Conservation (phyloP, 2,797 vertebrate genomes). For the Pseudopleuronectes americanus region DNA sequence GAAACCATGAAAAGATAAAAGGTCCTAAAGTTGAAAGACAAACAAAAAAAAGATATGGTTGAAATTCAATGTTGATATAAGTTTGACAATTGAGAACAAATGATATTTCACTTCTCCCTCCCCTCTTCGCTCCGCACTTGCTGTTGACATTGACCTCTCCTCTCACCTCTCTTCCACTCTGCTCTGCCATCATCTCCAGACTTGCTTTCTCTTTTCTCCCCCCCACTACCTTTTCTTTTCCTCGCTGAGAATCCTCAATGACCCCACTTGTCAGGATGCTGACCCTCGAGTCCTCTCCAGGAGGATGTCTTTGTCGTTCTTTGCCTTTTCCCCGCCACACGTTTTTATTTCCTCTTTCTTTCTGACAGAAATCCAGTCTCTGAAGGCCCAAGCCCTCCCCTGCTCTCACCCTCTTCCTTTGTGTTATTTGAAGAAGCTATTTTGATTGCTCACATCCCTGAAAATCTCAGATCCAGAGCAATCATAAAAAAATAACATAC, state of each 20-base stretch:
- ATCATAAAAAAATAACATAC: not conserved
- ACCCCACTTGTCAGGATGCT: conserved; percentile 24
- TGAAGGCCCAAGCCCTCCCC: conserved; percentile 2
- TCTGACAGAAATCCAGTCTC: conserved; percentile 38
- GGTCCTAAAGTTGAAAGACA: not conserved
- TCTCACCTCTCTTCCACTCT: conserved; percentile 3
- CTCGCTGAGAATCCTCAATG: conserved; percentile 12
- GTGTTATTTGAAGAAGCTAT: conserved; percentile 1
- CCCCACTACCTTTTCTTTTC: not conserved
- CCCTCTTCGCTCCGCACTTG: not conserved
- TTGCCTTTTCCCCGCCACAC: conserved; percentile 2
- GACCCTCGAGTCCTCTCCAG: conserved; percentile 10
- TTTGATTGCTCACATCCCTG: conserved; percentile 2
- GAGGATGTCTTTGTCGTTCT: conserved; percentile 32
- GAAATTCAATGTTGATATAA: too few relatives aligned
- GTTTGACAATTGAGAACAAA: too few relatives aligned
- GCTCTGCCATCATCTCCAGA: not conserved
- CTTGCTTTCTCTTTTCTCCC: not conserved
- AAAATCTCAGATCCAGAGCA: conserved; percentile 8
- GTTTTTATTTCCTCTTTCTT: conserved; percentile 14
- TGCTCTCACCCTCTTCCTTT: not conserved
- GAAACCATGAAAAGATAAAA: not conserved
- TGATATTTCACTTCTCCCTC: not conserved
- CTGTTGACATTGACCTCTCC: not conserved
- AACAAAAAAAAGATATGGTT: too few relatives aligned